Evolutionary conservation across 2,888 invertebrate genomes (phyloP).

Genomic region (Dryococelus australis): DNA sequence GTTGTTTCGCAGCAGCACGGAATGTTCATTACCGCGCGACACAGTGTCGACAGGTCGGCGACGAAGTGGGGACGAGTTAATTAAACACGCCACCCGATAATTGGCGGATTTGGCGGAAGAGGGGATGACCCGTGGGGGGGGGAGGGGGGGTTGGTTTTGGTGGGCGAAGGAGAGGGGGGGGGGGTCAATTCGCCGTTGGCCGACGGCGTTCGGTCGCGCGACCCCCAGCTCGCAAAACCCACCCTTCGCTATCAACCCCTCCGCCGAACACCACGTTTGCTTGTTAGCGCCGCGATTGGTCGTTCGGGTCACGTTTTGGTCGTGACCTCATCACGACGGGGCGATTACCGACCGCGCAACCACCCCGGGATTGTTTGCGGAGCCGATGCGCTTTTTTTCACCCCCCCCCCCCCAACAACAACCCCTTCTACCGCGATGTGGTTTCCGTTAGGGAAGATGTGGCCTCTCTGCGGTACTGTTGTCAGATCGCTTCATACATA

Average conservation of each 20-base stretch:
- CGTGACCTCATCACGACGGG: background rate
- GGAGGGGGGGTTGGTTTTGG: background rate
- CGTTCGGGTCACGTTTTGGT: background rate
- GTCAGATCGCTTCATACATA: no score
- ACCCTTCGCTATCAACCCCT: no score
- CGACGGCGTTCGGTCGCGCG: background rate
- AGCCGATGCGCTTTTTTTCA: background rate
- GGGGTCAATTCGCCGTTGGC: background rate
- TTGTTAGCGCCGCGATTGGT: background rate
- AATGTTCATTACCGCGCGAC: background rate
- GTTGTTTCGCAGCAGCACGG: constrained; percentile 3
- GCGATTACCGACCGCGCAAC: background rate
- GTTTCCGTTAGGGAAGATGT: no score
- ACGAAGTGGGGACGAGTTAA: constrained; percentile 8
- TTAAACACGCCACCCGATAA: constrained; percentile 16
- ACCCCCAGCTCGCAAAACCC: no score
- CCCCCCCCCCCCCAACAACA: no score
- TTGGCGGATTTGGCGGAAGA: background rate
- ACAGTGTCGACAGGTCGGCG: background rate
- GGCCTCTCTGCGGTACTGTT: no score
- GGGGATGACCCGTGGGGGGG: background rate
- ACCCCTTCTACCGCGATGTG: no score
- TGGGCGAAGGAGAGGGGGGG: no score
- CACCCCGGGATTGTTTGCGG: background rate
- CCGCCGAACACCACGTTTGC: no score